A percentile compares a stretch with the other conserved stretches of the same genome.
phyloP scores from a whole-genome alignment of 37 sponge, comb jelly and placozoan species.

The Hormiphora californensis region DNA sequence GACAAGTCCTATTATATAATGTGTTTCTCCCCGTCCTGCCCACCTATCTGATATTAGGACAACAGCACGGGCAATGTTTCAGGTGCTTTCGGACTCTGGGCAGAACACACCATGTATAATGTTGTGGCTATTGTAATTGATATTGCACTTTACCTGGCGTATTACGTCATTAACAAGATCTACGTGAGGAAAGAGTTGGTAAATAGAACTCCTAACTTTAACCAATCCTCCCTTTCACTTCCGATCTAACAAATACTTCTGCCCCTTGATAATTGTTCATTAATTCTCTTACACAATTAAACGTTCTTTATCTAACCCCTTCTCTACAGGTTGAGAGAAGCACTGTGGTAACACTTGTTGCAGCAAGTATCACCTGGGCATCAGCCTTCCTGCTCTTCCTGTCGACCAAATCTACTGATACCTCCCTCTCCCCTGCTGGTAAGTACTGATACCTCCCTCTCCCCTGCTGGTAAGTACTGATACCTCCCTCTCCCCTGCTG shows the following conservation, averaged over 20 bases:
- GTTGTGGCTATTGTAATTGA: neutral
- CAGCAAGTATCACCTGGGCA: neutral
- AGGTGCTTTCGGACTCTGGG: slow-evolving; percentile 6
- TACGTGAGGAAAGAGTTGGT: slow-evolving; percentile 13
- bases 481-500: too few relatives aligned
- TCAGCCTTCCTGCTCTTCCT: slow-evolving; percentile 20
- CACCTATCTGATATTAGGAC: too few relatives aligned
- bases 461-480: too few relatives aligned
- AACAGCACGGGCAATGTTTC: too few relatives aligned
- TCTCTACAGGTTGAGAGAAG: neutral
- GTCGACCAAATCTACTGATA: neutral
- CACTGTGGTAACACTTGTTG: slow-evolving; percentile 5
- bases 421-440: slow-evolving; percentile 17
- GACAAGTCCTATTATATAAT: too few relatives aligned
- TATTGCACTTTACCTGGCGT: neutral
- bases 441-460: too few relatives aligned
- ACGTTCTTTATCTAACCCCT: too few relatives aligned
- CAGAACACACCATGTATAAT: slow-evolving; percentile 28
- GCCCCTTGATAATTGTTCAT: too few relatives aligned
- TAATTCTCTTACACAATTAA: too few relatives aligned
- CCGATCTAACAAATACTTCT: too few relatives aligned
- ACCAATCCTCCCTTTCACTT: too few relatives aligned
- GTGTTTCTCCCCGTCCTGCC: too few relatives aligned
- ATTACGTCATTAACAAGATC: neutral
- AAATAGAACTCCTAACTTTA: neutral